Evolutionary conservation across 2,113 vertebrate genomes (phyloP), one percentile per base, ranked within the genome.

Genomic region (Labeo catla): DNA sequence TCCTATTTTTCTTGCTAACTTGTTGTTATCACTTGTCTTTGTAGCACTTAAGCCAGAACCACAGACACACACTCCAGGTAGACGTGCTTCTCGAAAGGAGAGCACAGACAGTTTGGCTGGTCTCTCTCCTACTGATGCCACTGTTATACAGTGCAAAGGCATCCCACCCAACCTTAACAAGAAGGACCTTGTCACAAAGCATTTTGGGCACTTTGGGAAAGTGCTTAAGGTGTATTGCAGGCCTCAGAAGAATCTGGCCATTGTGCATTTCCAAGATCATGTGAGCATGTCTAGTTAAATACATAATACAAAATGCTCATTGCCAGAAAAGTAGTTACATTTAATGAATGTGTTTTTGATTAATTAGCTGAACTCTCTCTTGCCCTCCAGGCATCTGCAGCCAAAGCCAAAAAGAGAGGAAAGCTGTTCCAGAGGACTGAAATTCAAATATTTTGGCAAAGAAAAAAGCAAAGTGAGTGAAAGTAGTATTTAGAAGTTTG

Each of bases 381-480:
- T 68, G n/a, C 16, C 19, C 91, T 92, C 85, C 87, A 99, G 98
- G 94, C 92, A 3, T 95, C 96, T 65, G 98, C 98, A 45, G 94
- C 91, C 63, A 94, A 93, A 83, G 98, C 98, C 3, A 96, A 96
- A 88, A 99, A 97, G 93, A 97, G 94, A 90, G 97, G 96, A 0
- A 98, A 97, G 92, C n/a, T 90, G 1, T 89, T 99, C 9, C 94
- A 96, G 21, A 72, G 89, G 78, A 93, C 95, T 5, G 96, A 98
- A 21, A 90, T 98, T 59, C 74, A 92, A 7, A 94, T 97, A 0
- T 95, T 97, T 87, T 99, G 95, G 96, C 96, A 97, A 83, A 97
- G 92, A 90, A 99, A 98, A 92, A 99, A 97, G 91, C 95, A 91
- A 43, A 96, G 97, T 99, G 92, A 96, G 93, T 94, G 8, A 70